Evolutionary conservation across 2,113 vertebrate species (phyloP).

Genomic region (Glareola pratincola): DNA sequence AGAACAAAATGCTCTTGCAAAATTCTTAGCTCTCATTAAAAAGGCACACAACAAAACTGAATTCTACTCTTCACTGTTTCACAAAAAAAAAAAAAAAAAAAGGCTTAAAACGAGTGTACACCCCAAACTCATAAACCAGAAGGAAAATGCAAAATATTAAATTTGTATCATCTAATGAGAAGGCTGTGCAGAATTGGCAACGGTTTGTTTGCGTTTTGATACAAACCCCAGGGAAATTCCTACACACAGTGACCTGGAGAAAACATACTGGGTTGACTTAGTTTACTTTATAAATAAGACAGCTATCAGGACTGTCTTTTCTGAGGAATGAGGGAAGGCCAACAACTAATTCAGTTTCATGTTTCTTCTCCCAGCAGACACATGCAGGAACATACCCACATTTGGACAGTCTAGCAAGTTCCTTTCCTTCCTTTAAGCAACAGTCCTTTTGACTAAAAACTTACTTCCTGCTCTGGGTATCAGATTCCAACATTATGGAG

Average conservation of each 20-base stretch:
- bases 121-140: neutral
- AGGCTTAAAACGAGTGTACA: neutral
- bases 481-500: neutral
- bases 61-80: neutral
- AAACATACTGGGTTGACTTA: neutral
- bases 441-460: neutral
- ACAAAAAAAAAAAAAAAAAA: neutral
- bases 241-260: neutral
- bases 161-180: neutral
- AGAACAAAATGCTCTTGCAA: neutral
- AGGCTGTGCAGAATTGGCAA: neutral
- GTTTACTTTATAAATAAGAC: neutral
- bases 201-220: neutral
- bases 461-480: neutral
- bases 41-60: neutral
- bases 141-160: neutral
- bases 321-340: neutral
- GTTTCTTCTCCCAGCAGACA: neutral
- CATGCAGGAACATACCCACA: neutral
- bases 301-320: neutral
- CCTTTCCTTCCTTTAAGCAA: neutral
- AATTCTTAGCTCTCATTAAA: neutral
- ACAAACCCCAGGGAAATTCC: neutral
- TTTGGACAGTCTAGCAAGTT: neutral
- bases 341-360: neutral